Percentiles rank a stretch among this genome's conserved stretches.
phyloP scores from a whole-genome alignment of 2,888 invertebrate species.

The Taenaris catops region DNA sequence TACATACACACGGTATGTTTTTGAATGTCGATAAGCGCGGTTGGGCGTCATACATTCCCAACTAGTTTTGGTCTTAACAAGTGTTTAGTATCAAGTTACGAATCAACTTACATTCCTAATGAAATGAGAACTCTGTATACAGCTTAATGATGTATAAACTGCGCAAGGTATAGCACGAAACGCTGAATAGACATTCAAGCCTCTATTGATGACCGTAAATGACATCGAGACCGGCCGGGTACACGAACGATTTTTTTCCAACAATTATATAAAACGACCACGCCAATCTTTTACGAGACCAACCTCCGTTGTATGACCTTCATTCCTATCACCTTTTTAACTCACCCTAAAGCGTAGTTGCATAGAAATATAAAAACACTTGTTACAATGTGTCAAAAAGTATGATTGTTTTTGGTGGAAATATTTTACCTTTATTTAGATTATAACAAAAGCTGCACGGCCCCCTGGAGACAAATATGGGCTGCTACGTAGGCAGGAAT shows the following conservation, averaged over 20 bases:
- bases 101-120: slow-evolving; percentile 26
- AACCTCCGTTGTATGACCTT: slow-evolving; percentile 55
- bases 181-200: background rate
- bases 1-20: slow-evolving; percentile 21
- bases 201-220: slow-evolving; percentile 36
- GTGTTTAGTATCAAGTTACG: slow-evolving; percentile 34
- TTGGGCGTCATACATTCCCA: slow-evolving; percentile 28
- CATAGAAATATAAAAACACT: slow-evolving; percentile 70
- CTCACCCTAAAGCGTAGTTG: slow-evolving; percentile 44
- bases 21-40: slow-evolving; percentile 23
- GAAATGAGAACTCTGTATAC: no score
- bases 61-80: slow-evolving; percentile 22
- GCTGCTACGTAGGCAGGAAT: slow-evolving; percentile 65
- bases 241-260: slow-evolving; percentile 44
- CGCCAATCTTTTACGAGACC: slow-evolving; percentile 47
- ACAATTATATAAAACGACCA: slow-evolving; percentile 68
- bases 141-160: background rate
- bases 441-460: slow-evolving; percentile 74
- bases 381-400: slow-evolving; percentile 75
- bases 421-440: slow-evolving; percentile 78
- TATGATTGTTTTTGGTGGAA: slow-evolving; percentile 64
- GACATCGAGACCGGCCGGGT: slow-evolving; percentile 53
- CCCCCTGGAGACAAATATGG: slow-evolving; percentile 69
- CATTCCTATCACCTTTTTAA: slow-evolving; percentile 38
- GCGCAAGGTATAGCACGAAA: background rate